Conservation (phyloP, 2,113 vertebrate genomes). For the Perognathus longimembris region DNA sequence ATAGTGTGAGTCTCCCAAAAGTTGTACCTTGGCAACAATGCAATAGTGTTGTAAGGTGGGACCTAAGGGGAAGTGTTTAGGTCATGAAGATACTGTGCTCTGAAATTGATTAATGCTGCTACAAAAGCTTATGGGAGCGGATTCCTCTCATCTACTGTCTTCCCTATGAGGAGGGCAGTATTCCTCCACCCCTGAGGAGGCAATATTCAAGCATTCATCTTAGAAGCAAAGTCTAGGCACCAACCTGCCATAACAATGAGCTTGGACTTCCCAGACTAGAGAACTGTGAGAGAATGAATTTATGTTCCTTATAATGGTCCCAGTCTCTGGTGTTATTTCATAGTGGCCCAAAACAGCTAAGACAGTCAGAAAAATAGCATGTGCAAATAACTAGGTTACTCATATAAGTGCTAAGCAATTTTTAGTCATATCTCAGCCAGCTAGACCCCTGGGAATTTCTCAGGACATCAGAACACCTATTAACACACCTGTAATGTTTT, state of each 20-base stretch:
- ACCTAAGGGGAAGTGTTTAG: neutral
- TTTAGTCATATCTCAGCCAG: neutral
- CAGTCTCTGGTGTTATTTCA: neutral
- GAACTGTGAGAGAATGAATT: neutral
- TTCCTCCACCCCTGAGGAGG: neutral
- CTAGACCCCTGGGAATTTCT: neutral
- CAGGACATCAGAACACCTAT: neutral
- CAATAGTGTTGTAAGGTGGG: neutral
- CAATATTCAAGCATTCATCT: neutral
- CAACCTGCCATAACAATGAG: neutral
- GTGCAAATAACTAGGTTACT: neutral
- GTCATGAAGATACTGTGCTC: neutral
- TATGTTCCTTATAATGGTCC: neutral
- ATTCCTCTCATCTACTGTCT: neutral
- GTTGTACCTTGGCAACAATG: neutral
- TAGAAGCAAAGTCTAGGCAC: neutral
- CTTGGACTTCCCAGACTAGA: neutral
- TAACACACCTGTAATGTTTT: neutral
- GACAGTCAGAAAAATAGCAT: constrained; percentile 12
- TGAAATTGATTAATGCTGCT: neutral
- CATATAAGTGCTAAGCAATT: neutral
- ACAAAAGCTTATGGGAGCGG: neutral
- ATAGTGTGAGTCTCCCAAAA: neutral
- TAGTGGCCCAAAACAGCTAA: neutral
- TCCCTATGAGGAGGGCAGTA: neutral